Conservation (phyloP, 53 echinoderm and acorn worm species). For the Holothuria scabra region DNA sequence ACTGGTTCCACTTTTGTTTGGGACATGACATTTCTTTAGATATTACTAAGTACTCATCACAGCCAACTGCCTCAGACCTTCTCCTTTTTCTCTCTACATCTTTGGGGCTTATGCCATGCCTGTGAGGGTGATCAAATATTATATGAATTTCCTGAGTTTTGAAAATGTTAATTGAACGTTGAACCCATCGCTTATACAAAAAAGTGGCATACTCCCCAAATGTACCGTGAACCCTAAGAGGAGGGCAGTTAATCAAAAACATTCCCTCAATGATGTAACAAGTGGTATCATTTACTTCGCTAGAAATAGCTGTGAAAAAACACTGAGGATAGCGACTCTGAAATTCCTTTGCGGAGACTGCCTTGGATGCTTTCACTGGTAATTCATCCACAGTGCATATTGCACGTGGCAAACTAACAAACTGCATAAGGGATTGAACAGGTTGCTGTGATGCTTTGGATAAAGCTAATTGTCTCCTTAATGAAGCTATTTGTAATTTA, state of each 20-base stretch:
- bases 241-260: too few relatives aligned
- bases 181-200: constrained; percentile 12
- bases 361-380: constrained; percentile 11
- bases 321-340: constrained; percentile 14
- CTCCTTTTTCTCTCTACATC: constrained; percentile 40
- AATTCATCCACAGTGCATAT: neutral
- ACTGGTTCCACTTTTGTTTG: too few relatives aligned
- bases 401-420: too few relatives aligned
- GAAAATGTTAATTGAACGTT: neutral
- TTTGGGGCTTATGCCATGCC: constrained; percentile 49
- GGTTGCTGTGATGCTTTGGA: constrained; percentile 16
- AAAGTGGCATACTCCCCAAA: neutral
- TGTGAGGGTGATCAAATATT: constrained; percentile 56
- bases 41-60: too few relatives aligned
- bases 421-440: constrained; percentile 10
- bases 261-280: constrained; percentile 3
- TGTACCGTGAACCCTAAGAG: neutral
- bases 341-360: constrained; percentile 1
- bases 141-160: constrained; percentile 43
- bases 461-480: constrained; percentile 13
- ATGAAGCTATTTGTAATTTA: constrained; percentile 4
- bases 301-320: too few relatives aligned
- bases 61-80: neutral
- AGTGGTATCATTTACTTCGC: neutral
- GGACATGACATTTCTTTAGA: too few relatives aligned